Base-by-base conservation (phyloP, 2,797 vertebrate species). In the Decapterus maruadsi region DNA sequence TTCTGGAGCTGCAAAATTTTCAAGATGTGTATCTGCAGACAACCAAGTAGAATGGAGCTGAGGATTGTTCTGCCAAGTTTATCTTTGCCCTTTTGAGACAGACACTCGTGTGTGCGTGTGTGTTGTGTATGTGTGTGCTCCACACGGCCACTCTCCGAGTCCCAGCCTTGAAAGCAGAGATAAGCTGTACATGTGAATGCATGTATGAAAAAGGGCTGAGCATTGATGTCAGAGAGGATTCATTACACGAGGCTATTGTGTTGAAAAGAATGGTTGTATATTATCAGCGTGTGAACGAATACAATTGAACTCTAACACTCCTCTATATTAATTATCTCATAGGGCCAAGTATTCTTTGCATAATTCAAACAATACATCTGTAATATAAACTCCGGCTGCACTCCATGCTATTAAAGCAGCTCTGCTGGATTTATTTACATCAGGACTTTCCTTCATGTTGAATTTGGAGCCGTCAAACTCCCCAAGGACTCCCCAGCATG, bases 11-110 rank as follows among this genome's bases (percentile, higher is more conserved):
- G 51, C 43, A 9, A 58, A 26, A 42, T 80, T 87, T 79, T 58
- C 46, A 46, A 68, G 64, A 85, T 85, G 50, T 45, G 36, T 73
- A 74, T 89, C 76, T 78, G 45, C 74, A 68, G 77, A 85, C 72
- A 74, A 78, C 83, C 31, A 48, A 83, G 70, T 68, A 70, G n/a
- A 84, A 72, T 80, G 68, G 8, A 31, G 45, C 60, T n/a, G 67
- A 40, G 75, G 71, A 75, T 77, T 72, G 79, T 84, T 78, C 57
- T 51, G 72, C 58, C 1, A 69, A 75, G 75, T 86, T 90, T 81
- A 84, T 83, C 76, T 83, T 72, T 81, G 60, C 68, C 68, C 81
- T 85, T 89, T 81, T 5, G 75, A 83, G 75, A 80, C 57, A 56
- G 75, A 72, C 83, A 36, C 64, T 81, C 48, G 13, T 66, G 75